Evolutionary conservation across 2,888 invertebrate genomes (phyloP).

Genomic region (Agonopterix alstromeriana): DNA sequence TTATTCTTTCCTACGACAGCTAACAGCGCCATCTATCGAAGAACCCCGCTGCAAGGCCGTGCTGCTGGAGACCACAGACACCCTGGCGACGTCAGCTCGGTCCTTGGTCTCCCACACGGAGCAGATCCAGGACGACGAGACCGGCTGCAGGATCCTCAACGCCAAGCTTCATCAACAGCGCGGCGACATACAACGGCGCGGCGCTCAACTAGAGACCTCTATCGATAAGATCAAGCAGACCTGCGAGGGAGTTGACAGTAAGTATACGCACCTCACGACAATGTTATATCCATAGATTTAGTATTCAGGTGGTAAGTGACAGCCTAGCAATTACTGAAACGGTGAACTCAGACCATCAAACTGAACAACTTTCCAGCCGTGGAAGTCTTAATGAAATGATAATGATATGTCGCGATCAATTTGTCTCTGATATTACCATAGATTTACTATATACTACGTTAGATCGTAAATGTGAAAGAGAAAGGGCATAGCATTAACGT

Average conservation of each 20-base stretch:
- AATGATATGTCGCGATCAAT: too few relatives aligned
- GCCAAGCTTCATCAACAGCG: slow-evolving; percentile 7
- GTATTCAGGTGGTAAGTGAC: too few relatives aligned
- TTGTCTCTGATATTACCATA: too few relatives aligned
- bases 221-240: slow-evolving; percentile 20
- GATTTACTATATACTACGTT: too few relatives aligned
- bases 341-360: too few relatives aligned
- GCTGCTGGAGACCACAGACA: slow-evolving; percentile 13
- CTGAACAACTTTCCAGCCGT: too few relatives aligned
- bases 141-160: slow-evolving; percentile 1
- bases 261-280: too few relatives aligned
- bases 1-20: slow-evolving; percentile 8
- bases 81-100: slow-evolving; percentile 10
- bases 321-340: too few relatives aligned
- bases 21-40: slow-evolving; percentile 18
- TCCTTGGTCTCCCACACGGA: slow-evolving; percentile 11
- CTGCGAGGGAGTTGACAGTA: slow-evolving; percentile 8
- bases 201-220: slow-evolving; percentile 17
- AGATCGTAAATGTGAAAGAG: too few relatives aligned
- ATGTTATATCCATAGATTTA: too few relatives aligned
- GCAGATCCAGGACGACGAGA: slow-evolving; percentile 9
- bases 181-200: slow-evolving; percentile 13
- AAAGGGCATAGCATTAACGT: too few relatives aligned
- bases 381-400: too few relatives aligned
- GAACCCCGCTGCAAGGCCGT: slow-evolving; percentile 16